A percentile compares a stretch with the other conserved stretches of the same genome.
Evolutionary conservation across 2,888 invertebrate species (phyloP).

Genomic region (Gandaritis pyraliata): DNA sequence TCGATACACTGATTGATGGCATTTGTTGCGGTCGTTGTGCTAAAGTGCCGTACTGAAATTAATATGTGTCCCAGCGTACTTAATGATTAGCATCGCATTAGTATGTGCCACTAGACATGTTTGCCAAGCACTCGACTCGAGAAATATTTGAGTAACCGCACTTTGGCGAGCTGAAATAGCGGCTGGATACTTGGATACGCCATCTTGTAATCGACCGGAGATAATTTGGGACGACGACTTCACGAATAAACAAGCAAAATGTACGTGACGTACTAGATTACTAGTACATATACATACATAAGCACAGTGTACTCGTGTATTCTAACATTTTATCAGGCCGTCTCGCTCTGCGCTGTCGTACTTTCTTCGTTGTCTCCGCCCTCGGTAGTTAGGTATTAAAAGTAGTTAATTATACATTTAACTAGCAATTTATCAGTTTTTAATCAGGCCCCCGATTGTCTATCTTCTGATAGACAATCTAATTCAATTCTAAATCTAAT

Average conservation of each 20-base stretch:
- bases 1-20: slow-evolving; percentile 58
- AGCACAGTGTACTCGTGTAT: not conserved
- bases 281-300: not conserved
- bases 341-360: not conserved
- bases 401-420: too few relatives aligned
- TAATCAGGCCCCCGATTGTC: too few relatives aligned
- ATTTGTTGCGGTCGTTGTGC: slow-evolving; percentile 60
- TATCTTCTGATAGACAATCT: too few relatives aligned
- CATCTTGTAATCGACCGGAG: slow-evolving; percentile 45
- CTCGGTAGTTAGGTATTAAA: too few relatives aligned
- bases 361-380: too few relatives aligned
- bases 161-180: slow-evolving; percentile 55
- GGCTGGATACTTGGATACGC: slow-evolving; percentile 44
- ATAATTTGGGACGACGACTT: slow-evolving; percentile 41
- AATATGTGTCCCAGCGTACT: slow-evolving; percentile 73
- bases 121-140: slow-evolving; percentile 66
- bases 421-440: too few relatives aligned
- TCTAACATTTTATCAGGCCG: not conserved
- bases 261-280: slow-evolving; percentile 16
- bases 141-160: slow-evolving; percentile 73
- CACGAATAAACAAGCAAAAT: slow-evolving; percentile 31
- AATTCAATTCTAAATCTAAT: too few relatives aligned
- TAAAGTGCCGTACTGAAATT: slow-evolving; percentile 76
- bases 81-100: slow-evolving; percentile 78
- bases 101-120: slow-evolving; percentile 71